Evolutionary conservation across 2,113 vertebrate species (phyloP).

Genomic region (Phrynosoma blainvillii): DNA sequence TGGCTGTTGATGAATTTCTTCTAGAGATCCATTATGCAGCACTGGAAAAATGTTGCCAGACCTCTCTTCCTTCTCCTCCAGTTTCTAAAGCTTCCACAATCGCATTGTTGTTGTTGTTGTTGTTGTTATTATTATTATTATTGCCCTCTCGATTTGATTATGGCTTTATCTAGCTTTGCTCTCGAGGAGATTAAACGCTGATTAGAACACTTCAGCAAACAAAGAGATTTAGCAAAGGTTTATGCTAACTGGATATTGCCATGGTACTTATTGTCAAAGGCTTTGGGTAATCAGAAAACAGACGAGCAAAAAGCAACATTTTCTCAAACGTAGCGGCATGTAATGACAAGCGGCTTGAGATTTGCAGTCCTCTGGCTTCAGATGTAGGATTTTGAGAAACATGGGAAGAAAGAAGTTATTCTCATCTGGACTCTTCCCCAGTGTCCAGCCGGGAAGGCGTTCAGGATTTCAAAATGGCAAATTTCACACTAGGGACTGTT

Average conservation of each 20-base stretch:
- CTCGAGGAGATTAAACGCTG: constrained; percentile 14
- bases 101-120: neutral
- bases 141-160: neutral
- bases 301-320: neutral
- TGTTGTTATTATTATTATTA: neutral
- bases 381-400: neutral
- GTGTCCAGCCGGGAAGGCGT: no score
- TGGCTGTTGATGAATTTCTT: neutral
- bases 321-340: neutral
- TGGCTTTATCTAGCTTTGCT: neutral
- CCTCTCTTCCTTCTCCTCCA: no score
- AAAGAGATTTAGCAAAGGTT: constrained; percentile 18
- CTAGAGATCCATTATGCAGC: neutral
- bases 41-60: neutral
- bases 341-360: neutral
- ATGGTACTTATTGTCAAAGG: neutral
- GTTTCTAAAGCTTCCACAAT: neutral
- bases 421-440: neutral
- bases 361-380: neutral
- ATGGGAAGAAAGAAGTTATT: neutral
- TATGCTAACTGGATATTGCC: neutral
- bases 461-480: neutral
- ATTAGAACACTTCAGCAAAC: constrained; percentile 26
- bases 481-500: neutral
- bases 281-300: neutral